Evolutionary conservation across 1,140 invertebrate genomes (phyloP).

Genomic region (Belonocnema kinseyi): DNA sequence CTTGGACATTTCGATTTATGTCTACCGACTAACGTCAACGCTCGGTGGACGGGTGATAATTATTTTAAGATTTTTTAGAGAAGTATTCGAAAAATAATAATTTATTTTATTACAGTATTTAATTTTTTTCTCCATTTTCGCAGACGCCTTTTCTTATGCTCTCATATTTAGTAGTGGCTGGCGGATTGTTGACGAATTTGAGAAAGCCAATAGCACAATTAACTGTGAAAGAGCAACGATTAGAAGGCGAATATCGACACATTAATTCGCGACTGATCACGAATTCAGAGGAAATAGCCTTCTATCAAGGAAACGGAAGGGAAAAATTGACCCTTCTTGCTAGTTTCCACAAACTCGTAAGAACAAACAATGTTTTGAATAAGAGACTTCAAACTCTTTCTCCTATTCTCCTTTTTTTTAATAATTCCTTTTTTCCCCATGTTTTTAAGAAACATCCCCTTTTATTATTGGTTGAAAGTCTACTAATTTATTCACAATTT

Average conservation of each 20-base stretch:
- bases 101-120: neutral
- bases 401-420: neutral
- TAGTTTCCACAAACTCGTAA: slow-evolving; percentile 93
- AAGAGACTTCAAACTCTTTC: no score
- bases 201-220: slow-evolving; percentile 90
- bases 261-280: slow-evolving; percentile 97
- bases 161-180: slow-evolving; percentile 89
- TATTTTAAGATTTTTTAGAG: slow-evolving; percentile 54
- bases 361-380: slow-evolving; percentile 50
- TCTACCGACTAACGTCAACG: slow-evolving; percentile 90
- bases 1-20: slow-evolving; percentile 95
- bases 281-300: slow-evolving; percentile 98
- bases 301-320: slow-evolving; percentile 94
- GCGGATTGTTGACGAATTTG: slow-evolving; percentile 86
- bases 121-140: slow-evolving; percentile 44
- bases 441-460: no score
- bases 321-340: slow-evolving; percentile 92
- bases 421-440: no score
- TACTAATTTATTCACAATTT: no score
- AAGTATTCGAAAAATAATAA: neutral
- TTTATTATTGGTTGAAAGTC: no score
- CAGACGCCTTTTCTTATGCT: slow-evolving; percentile 92
- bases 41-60: slow-evolving; percentile 85
- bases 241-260: slow-evolving; percentile 98
- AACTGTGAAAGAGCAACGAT: slow-evolving; percentile 95